A percentile compares a stretch with the other conserved stretches of the same genome.
phyloP scores from a whole-genome alignment of 2,113 vertebrate species.

The Arenaria interpres region DNA sequence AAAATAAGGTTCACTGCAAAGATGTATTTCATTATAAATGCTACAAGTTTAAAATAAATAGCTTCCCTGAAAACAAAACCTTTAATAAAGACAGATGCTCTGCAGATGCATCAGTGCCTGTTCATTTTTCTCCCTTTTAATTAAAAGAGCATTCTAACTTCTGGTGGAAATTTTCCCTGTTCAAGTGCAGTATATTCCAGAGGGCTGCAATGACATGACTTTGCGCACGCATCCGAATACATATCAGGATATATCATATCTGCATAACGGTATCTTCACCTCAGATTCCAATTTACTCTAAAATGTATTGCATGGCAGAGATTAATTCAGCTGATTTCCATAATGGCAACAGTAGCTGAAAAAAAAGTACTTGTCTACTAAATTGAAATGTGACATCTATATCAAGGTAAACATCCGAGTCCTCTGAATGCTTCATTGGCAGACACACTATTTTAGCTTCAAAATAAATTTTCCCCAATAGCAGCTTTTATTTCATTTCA shows the following conservation, averaged over 20 bases:
- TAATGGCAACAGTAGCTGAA: conserved; percentile 3
- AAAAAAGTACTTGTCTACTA: background rate
- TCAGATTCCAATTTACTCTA: background rate
- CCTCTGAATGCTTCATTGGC: conserved; percentile 18
- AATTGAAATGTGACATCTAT: conserved; percentile 33
- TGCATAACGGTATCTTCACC: background rate
- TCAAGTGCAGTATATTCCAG: background rate
- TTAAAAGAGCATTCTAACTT: background rate
- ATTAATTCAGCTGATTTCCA: conserved; percentile 35
- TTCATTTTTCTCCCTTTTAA: background rate
- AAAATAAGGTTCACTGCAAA: background rate
- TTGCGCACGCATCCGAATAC: rapidly evolving
- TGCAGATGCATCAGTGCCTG: background rate
- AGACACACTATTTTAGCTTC: background rate
- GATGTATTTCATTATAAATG: background rate
- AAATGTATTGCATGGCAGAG: background rate
- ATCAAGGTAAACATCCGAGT: conserved; percentile 27
- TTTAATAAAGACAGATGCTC: conserved; percentile 24
- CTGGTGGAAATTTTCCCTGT: background rate
- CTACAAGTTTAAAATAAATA: background rate
- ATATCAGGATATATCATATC: background rate
- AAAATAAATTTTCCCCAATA: conserved; percentile 48
- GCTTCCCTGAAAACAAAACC: background rate
- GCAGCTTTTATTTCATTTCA: conserved; percentile 52
- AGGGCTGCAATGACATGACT: background rate